These are phyloP conservation scores for Theristicus caerulescens DNA, from an alignment of 2,113 vertebrate genomes.

Conservation along the genomic window DNA sequence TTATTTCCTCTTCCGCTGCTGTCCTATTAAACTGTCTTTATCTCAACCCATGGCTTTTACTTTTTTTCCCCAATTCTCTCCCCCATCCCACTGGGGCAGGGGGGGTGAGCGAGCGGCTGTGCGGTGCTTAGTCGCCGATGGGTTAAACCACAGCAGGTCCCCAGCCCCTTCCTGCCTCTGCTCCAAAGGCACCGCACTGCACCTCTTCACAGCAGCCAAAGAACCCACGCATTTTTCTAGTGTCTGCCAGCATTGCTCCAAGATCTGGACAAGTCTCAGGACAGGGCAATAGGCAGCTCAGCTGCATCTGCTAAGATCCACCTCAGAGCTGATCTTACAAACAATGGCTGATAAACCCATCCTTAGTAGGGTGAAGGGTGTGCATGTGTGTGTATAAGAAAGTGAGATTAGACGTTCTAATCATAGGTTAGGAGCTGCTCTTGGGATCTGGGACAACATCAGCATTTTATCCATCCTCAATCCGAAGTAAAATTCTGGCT, in stretches of 20 bases:
- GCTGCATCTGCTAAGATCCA: neutral
- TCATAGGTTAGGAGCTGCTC: neutral
- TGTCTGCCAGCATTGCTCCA: neutral
- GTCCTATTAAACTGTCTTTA: too few relatives aligned
- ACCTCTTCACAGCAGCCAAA: neutral
- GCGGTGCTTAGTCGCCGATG: too few relatives aligned
- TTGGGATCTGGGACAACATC: neutral
- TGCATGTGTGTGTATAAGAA: neutral
- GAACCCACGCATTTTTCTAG: accelerated
- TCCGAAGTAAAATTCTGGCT: neutral
- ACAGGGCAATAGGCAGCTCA: neutral
- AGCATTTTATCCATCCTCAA: neutral
- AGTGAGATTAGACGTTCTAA: neutral
- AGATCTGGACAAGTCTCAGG: neutral
- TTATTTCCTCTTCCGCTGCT: too few relatives aligned
- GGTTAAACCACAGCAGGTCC: too few relatives aligned
- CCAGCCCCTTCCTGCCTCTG: neutral
- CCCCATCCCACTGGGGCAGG: too few relatives aligned
- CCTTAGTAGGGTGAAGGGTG: neutral
- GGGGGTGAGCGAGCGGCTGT: too few relatives aligned
- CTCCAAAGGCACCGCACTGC: neutral
- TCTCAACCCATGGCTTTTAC: too few relatives aligned
- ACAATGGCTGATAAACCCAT: neutral
- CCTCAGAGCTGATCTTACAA: neutral
- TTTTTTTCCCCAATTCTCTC: too few relatives aligned